Percentiles rank a stretch among this genome's conserved stretches.
Conservation (phyloP, 1,140 invertebrate species). For the Chrysoperla carnea region DNA sequence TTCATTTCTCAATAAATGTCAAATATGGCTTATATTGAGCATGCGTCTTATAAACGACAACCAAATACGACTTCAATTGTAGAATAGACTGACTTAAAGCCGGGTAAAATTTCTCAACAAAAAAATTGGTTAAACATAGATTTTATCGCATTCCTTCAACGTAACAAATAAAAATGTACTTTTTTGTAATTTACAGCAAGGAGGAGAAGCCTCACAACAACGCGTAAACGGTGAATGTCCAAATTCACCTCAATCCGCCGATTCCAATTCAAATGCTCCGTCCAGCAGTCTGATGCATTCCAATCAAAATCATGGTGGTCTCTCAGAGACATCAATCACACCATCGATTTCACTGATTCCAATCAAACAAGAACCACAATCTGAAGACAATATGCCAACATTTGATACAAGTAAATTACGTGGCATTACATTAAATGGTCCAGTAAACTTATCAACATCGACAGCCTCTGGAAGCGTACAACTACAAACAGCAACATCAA, state of each 20-base stretch:
- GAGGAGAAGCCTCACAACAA: slow-evolving; percentile 9
- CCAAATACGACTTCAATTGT: too few species aligned
- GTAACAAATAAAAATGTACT: too few species aligned
- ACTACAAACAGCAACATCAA: slow-evolving; percentile 32
- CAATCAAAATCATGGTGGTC: slow-evolving; percentile 19
- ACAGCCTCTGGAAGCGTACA: slow-evolving; percentile 14
- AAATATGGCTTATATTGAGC: too few species aligned
- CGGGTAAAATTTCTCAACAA: too few species aligned
- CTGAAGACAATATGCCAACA: slow-evolving; percentile 13
- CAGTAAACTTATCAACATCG: slow-evolving; percentile 17
- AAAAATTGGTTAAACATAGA: too few species aligned
- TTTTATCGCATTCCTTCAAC: too few species aligned
- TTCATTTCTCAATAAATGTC: too few species aligned
- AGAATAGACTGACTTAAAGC: too few species aligned
- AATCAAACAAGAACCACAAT: slow-evolving; percentile 54
- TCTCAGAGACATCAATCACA: slow-evolving; percentile 42
- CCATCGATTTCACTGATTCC: slow-evolving; percentile 73
- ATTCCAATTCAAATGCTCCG: slow-evolving; percentile 53
- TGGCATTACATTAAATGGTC: slow-evolving; percentile 15
- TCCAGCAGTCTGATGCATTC: slow-evolving; percentile 38
- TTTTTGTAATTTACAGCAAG: too few species aligned
- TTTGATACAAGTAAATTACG: slow-evolving; percentile 7
- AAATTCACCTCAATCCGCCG: slow-evolving; percentile 56
- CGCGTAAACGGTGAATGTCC: slow-evolving; percentile 34
- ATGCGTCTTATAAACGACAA: too few species aligned